Evolutionary conservation across 2,888 invertebrate genomes (phyloP), one percentile per base, ranked within the genome.

Genomic region (Cephalotes varians): DNA sequence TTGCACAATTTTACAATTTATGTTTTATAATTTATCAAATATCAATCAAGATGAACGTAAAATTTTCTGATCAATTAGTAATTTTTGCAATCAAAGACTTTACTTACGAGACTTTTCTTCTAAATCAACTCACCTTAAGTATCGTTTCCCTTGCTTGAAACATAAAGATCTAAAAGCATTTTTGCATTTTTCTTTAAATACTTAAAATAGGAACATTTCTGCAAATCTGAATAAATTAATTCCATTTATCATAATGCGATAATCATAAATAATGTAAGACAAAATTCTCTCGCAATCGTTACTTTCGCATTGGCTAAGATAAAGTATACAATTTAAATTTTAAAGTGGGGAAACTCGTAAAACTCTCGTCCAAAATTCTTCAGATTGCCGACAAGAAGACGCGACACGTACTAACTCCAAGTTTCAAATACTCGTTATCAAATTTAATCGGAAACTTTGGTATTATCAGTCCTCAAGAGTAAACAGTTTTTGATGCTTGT

Each of bases 401-500:
- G n/a, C 18, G 4, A 60, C 21, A 12, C 7, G 40, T 54, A 25
- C 10, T 69, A 37, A 54, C 18, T 67, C 18, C 4, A 49, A 60
- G 34, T 44, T 58, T 47, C 51, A 51, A 51, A 51, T 51, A 34
- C 51, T 69, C 51, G 15, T 69, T 58, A 31, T 60, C 31, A 44
- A 44, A 60, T 47, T 73, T 73, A 47, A 47, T 62, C 21, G 21
- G 15, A 47, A 73, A 73, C 21, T 73, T 31, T 10, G n/a, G 15
- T 34, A 6, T 73, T 62, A 73, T 73, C 21, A 73, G 44, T 44
- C 3, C 1, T 2, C 28, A 65, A 18, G 44, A 62, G 9, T 47
- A 62, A 73, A 62, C 34, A 74, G n/a, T 49, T 74, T 74, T 31
- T 40, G 34, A 21, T 56, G n/a, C 31, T 60, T 21, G 40, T 2